Evolutionary conservation across 2,113 vertebrate genomes (phyloP).

Genomic region (Argyrosomus japonicus): DNA sequence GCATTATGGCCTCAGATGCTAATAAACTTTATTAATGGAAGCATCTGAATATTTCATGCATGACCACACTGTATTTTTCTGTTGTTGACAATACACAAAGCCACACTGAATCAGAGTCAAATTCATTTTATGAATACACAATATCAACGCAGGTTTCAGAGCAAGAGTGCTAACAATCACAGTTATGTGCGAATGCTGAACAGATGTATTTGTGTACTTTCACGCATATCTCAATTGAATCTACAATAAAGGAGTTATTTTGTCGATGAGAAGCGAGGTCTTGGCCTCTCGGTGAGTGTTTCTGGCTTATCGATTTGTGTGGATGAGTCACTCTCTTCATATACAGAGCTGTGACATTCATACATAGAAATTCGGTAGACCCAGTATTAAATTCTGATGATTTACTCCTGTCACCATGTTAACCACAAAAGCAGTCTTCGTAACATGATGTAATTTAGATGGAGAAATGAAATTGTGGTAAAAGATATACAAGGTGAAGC

Average conservation of each 20-base stretch:
- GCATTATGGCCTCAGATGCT: neutral
- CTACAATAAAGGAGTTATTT: neutral
- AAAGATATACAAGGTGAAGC: neutral
- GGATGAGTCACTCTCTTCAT: conserved; percentile 16
- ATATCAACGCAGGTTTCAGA: neutral
- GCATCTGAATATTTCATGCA: neutral
- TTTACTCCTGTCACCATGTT: conserved; percentile 26
- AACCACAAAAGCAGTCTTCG: neutral
- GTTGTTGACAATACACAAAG: neutral
- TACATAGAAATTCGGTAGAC: neutral
- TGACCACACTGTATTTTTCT: neutral
- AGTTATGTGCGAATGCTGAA: neutral
- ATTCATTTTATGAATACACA: neutral
- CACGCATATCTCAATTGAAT: neutral
- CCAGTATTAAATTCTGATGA: conserved; percentile 46
- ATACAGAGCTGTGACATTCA: conserved; percentile 15
- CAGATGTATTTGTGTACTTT: neutral
- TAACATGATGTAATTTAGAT: conserved; percentile 6
- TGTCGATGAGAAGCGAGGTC: neutral
- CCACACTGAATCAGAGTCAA: neutral
- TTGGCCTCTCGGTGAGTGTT: neutral
- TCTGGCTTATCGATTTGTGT: conserved; percentile 15
- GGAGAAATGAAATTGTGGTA: conserved; percentile 5
- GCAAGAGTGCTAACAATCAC: neutral
- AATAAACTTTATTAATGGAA: neutral